Base-by-base conservation (phyloP, 2,888 invertebrate species). In the Laothoe populi region DNA sequence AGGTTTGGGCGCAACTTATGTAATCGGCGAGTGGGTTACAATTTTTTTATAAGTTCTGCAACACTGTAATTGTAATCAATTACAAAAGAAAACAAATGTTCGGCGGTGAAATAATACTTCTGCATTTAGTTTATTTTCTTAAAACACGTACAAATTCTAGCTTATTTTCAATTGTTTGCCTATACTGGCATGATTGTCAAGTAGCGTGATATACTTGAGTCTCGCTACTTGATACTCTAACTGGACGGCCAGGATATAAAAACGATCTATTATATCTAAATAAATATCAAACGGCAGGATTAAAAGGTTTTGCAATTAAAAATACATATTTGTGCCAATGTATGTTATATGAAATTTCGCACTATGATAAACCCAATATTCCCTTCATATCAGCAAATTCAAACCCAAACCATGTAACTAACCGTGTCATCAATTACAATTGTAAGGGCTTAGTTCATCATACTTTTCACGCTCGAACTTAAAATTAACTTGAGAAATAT, bases 11-110 rank as follows among this genome's bases (percentile, higher is more conserved):
- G 48, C 24, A 31, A 62, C 19, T 16, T 82, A 75, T 71, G 74
- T 73, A 81, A 79, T 26, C 64, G 60, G 63, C 68, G 66, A 75
- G 62, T 70, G 66, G 72, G 69, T 66, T 68, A 71, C 68, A 68
- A 69, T 64, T 64, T 63, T 60, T 35, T 42, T 61, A 26, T 26
- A 42, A 53, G 24, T 23, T 11, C 19, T n/a, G 62, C 19, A 46
- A 19, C 58, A 40, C 16, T 23, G 23, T 46, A 45, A 57, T 24
- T 45, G 53, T 42, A 44, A 21, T 44, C 11, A 21, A 8, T 44
- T 10, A 62, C 65, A 66, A 70, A 70, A 69, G 67, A 70, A 72
- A 69, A 67, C 62, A 46, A 63, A 69, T 63, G 67, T 66, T 71
- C 38, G 65, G 69, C 70, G 69, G 68, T 68, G 63, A 65, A 67